Conservation (phyloP, 2,888 invertebrate species). For the Leptinotarsa haldemani region DNA sequence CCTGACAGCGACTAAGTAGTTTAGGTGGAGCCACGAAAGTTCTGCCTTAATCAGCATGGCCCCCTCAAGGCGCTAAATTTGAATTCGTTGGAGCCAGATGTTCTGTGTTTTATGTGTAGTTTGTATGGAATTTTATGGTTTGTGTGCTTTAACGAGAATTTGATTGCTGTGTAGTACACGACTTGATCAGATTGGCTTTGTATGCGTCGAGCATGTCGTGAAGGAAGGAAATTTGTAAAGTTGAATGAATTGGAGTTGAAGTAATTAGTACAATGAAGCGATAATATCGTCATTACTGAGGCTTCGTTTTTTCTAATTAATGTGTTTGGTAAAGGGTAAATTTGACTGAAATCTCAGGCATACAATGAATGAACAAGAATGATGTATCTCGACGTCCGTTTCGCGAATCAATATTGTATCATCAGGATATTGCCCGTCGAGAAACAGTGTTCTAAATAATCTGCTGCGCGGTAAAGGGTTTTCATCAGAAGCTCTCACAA, state of each 20-base stretch:
- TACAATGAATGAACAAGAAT: too few relatives aligned
- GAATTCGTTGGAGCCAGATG: conserved; percentile 46
- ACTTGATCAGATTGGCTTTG: conserved; percentile 28
- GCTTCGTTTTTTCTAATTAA: too few relatives aligned
- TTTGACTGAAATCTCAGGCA: too few relatives aligned
- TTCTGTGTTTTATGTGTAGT: conserved; percentile 17
- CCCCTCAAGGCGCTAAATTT: conserved; percentile 63
- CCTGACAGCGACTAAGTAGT: conserved; percentile 66
- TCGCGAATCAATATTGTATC: too few relatives aligned
- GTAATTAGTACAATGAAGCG: not conserved
- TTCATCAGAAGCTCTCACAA: too few relatives aligned
- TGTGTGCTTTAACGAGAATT: conserved; percentile 32
- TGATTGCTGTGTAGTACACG: conserved; percentile 29
- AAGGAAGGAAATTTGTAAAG: conserved; percentile 8
- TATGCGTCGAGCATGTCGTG: not conserved
- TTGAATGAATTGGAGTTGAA: not conserved
- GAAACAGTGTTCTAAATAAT: too few relatives aligned
- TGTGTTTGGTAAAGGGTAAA: too few relatives aligned
- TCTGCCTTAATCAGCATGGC: conserved; percentile 67
- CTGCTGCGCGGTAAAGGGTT: too few relatives aligned
- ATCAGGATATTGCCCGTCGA: too few relatives aligned
- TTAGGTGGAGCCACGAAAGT: conserved; percentile 65
- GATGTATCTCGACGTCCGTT: too few relatives aligned
- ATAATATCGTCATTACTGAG: too few relatives aligned
- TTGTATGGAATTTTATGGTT: conserved; percentile 31